phyloP scores from a whole-genome alignment of 2,797 vertebrate genomes.

The Natrix natrix region DNA sequence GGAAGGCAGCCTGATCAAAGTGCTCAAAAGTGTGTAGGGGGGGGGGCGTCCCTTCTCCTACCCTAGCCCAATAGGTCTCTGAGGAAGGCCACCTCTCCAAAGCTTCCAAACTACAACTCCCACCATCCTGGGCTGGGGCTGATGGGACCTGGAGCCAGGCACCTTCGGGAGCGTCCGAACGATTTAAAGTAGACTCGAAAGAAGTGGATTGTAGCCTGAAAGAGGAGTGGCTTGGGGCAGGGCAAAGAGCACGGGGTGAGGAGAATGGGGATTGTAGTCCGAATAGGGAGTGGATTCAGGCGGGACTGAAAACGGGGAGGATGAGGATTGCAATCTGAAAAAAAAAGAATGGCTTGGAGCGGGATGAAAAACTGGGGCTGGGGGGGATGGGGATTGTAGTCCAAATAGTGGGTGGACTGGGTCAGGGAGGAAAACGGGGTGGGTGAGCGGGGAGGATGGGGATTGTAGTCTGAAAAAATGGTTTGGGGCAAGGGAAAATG shows the following conservation, averaged over 20 bases:
- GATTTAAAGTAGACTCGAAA: background rate
- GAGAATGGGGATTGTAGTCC: background rate
- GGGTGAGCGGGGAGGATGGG: no score
- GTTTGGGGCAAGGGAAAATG: no score
- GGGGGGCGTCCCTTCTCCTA: background rate
- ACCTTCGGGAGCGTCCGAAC: background rate
- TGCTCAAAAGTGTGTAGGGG: rapidly evolving
- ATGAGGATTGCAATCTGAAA: background rate
- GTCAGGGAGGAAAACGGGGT: no score
- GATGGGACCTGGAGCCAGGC: background rate
- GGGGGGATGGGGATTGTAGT: no score
- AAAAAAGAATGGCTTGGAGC: no score
- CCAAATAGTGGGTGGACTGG: no score
- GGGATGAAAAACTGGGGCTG: no score
- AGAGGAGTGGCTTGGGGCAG: no score
- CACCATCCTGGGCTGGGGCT: background rate
- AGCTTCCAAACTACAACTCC: background rate
- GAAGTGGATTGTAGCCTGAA: background rate
- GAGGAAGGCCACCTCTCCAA: background rate
- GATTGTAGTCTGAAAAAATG: no score
- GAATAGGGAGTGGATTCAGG: background rate
- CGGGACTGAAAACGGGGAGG: background rate
- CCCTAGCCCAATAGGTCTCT: background rate
- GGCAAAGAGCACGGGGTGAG: background rate
- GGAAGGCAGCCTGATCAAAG: background rate